Percentiles rank a stretch among this genome's conserved stretches.
Conservation (phyloP, 1,140 invertebrate genomes). For the Drosophila busckii region DNA sequence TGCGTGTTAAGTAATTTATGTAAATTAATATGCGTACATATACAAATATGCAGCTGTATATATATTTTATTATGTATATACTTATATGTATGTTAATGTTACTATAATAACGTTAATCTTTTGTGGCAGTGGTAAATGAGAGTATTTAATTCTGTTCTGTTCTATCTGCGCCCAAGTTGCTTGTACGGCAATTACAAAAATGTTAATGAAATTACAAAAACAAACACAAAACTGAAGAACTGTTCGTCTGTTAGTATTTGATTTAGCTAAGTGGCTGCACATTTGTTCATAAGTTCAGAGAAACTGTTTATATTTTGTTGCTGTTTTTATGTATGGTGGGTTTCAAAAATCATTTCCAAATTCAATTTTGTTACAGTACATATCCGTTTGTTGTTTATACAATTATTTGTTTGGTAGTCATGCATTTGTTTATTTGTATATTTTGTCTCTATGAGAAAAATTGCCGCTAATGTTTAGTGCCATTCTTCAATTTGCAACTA, state of each 20-base stretch:
- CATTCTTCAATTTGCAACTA: slow-evolving; percentile 48
- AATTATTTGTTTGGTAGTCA: slow-evolving; percentile 10
- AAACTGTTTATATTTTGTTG: slow-evolving; percentile 11
- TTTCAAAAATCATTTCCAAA: slow-evolving; percentile 59
- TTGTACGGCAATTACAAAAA: too few relatives aligned
- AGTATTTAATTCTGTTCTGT: slow-evolving; percentile 64
- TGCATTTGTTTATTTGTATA: slow-evolving; percentile 26
- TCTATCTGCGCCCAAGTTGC: slow-evolving; percentile 17
- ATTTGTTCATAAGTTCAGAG: slow-evolving; percentile 9
- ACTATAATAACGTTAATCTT: slow-evolving; percentile 54
- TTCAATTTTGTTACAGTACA: slow-evolving; percentile 19
- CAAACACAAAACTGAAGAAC: too few relatives aligned
- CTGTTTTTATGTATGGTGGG: slow-evolving; percentile 49
- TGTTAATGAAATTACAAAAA: too few relatives aligned
- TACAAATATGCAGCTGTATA: slow-evolving; percentile 24
- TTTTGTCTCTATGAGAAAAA: slow-evolving; percentile 27
- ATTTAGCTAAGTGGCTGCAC: slow-evolving; percentile 12
- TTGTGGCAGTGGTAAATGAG: slow-evolving; percentile 78
- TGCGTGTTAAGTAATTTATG: slow-evolving; percentile 26
- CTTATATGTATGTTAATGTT: slow-evolving; percentile 21
- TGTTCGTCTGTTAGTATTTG: too few relatives aligned
- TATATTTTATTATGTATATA: slow-evolving; percentile 23
- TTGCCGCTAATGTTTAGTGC: slow-evolving; percentile 15
- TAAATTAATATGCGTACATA: slow-evolving; percentile 23
- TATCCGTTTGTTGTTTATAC: not conserved